Base-by-base conservation (phyloP, 2,888 invertebrate species). In the Harmothoe impar region DNA sequence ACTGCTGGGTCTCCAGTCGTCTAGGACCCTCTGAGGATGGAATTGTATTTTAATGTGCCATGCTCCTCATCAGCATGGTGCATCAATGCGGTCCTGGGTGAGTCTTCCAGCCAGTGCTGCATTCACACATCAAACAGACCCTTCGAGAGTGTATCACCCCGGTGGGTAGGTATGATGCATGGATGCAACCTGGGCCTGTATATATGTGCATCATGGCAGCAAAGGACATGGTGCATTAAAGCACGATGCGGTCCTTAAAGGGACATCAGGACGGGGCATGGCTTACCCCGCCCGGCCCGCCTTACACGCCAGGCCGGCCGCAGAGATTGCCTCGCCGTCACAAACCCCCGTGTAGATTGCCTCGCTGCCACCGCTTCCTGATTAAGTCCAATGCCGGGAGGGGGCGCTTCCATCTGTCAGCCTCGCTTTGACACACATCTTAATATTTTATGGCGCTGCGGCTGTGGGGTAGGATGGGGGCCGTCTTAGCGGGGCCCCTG, bases 321-420 rank as follows among this genome's bases (percentile, higher is more conserved):
- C 86, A 54, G 52, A 86, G 86, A 86, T 86, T 86, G 86, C 86
- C 86, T 86, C 86, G 52, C 86, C 86, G 86, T 54, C 86, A 86
- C 86, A 86, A 54, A 86, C 29, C 29, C 43, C 86, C 86, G 54
- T 56, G 54, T 56, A 86, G 86, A 86, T 86, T 86, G 86, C 86
- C 86, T 86, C 86, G 86, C 86, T 1, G 29, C 31, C 86, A 54
- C 86, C 86, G 86, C 52, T 52, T 86, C 86, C 56, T 86, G 86
- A 86, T 86, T 86, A 86, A 86, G 54, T 86, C 86, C 29, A 86
- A 86, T 86, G 56, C 86, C 86, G 54, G 54, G 54, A n/a, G 86
- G 33, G 52, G 86, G 86, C 56, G 86, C 86, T 56, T 54, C 86
- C 86, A 86, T 86, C 54, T 86, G 86, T 86, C 86, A 86, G 86